These are phyloP conservation scores for Cepphus grylle DNA, from an alignment of 2,113 vertebrate genomes.

Conservation along the genomic window DNA sequence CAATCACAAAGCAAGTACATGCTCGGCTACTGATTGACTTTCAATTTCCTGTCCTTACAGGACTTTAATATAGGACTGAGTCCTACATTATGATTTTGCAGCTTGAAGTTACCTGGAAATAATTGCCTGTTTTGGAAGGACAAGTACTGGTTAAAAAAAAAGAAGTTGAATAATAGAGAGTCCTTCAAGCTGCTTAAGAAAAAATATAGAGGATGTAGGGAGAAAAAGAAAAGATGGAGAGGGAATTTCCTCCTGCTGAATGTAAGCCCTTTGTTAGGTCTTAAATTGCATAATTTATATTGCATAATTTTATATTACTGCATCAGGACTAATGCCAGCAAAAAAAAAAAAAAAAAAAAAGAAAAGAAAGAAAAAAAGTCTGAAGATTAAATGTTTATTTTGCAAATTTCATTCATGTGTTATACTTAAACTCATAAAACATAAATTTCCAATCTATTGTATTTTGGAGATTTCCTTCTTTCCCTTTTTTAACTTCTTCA, in stretches of 20 bases:
- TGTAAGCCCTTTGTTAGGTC: not conserved
- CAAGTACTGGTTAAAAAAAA: not conserved
- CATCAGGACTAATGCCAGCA: not conserved
- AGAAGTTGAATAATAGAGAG: not conserved
- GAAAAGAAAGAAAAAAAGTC: not conserved
- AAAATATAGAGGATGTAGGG: not conserved
- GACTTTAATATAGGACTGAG: not conserved
- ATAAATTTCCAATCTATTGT: not conserved
- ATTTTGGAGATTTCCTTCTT: not conserved
- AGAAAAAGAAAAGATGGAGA: not conserved
- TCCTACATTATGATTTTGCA: not conserved
- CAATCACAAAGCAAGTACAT: not conserved
- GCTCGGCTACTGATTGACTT: not conserved
- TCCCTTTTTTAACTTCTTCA: not conserved
- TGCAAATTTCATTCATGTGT: not conserved
- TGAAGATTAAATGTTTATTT: not conserved
- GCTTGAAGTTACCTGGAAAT: not conserved
- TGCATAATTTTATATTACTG: not conserved
- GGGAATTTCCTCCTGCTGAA: not conserved
- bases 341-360: not conserved
- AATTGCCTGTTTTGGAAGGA: not conserved
- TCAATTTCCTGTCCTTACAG: not conserved
- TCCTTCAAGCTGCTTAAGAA: not conserved
- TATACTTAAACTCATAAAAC: not conserved
- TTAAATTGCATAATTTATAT: not conserved